These are phyloP conservation scores for Macrobrachium rosenbergii DNA, from an alignment of 1,140 invertebrate genomes.

Conservation along the genomic window DNA sequence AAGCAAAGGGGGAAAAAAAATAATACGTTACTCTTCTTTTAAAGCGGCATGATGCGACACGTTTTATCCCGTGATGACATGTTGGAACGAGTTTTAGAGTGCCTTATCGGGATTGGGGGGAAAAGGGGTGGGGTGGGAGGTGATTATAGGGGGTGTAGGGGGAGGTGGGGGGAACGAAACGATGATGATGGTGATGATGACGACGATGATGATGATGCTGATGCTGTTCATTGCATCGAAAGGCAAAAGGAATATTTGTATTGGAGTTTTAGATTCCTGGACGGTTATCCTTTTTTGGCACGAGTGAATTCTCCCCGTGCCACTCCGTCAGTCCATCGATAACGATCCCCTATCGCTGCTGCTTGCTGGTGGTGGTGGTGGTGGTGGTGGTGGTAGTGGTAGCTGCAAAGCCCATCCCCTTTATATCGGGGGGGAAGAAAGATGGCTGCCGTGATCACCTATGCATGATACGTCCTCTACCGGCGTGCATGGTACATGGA, in stretches of 20 bases:
- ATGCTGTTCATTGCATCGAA: background rate
- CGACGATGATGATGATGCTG: conserved; percentile 4
- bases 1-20: no score
- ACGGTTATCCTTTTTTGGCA: conserved; percentile 5
- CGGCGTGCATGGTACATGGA: background rate
- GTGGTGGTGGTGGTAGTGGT: no score
- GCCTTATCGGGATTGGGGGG: background rate
- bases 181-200: background rate
- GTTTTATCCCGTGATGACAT: background rate
- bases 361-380: no score
- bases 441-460: no score
- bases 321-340: no score
- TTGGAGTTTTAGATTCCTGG: background rate
- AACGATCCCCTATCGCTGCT: no score
- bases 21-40: no score
- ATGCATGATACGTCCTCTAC: background rate
- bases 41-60: no score
- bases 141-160: background rate
- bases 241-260: conserved; percentile 14
- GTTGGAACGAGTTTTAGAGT: background rate
- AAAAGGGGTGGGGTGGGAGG: background rate
- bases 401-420: no score
- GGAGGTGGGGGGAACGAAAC: background rate
- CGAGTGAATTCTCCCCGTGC: background rate
- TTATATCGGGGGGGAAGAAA: no score